Evolutionary conservation across 2,797 vertebrate species (phyloP).

Genomic region (Channallabes apus): DNA sequence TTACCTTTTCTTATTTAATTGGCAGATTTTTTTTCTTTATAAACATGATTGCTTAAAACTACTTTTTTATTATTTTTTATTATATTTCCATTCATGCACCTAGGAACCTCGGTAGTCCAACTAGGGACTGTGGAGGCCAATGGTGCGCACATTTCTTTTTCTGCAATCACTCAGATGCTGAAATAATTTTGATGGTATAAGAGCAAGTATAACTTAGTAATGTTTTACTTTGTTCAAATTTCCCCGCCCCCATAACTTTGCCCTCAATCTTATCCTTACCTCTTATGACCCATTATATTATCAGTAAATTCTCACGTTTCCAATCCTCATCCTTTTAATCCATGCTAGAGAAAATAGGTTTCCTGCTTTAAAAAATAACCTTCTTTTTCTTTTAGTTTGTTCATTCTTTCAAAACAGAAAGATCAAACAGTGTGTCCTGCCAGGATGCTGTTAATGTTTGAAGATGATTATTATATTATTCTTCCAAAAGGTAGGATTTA

Average conservation of each 20-base stretch:
- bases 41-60: no score
- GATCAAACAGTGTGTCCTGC: background rate
- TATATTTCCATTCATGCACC: no score
- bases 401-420: background rate
- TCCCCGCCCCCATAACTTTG: background rate
- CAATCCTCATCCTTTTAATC: background rate
- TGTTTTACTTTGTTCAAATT: background rate
- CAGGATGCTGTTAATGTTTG: background rate
- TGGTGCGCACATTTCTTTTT: background rate
- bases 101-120: no score
- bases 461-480: background rate
- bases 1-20: no score
- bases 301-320: background rate
- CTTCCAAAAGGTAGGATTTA: background rate
- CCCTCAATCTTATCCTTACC: background rate
- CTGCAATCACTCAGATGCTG: background rate
- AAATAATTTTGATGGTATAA: background rate
- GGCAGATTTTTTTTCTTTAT: no score
- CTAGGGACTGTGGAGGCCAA: no score
- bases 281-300: background rate
- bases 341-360: background rate
- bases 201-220: background rate
- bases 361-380: background rate
- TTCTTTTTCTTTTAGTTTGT: background rate
- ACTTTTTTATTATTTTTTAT: no score